Evolutionary conservation across 2,797 vertebrate genomes (phyloP).

Genomic region (Sebastes trivittatus): DNA sequence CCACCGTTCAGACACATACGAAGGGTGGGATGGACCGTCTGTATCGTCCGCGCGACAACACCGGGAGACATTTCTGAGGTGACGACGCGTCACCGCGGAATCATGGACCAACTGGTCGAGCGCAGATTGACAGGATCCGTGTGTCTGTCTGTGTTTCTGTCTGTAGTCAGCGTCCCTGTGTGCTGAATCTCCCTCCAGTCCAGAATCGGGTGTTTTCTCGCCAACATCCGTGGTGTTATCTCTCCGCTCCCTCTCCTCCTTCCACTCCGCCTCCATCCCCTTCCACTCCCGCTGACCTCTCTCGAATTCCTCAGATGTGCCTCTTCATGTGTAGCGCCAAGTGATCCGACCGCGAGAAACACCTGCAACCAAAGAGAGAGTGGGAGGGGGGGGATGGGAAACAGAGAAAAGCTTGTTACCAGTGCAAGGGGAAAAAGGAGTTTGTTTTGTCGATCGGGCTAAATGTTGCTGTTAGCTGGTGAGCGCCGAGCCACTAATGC

Average conservation of each 20-base stretch:
- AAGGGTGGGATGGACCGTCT: constrained; percentile 42
- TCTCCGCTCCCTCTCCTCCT: constrained; percentile 37
- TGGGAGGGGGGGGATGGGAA: neutral
- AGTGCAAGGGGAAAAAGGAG: constrained; percentile 37
- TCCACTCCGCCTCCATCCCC: constrained; percentile 44
- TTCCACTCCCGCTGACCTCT: constrained; percentile 53
- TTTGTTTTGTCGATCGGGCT: constrained; percentile 73
- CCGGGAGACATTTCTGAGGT: constrained; percentile 16
- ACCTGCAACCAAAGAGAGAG: constrained; percentile 84
- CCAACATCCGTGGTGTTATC: neutral
- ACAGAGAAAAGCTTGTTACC: constrained; percentile 63
- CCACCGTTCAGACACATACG: constrained; percentile 23
- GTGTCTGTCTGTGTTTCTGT: constrained; percentile 25
- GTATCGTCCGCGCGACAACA: constrained; percentile 17
- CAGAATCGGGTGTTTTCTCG: constrained; percentile 16
- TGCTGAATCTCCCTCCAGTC: neutral
- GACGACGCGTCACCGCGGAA: constrained; percentile 21
- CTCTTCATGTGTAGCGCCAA: constrained; percentile 99
- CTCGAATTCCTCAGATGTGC: constrained; percentile 87
- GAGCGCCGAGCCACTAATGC: constrained; percentile 71
- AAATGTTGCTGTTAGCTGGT: constrained; percentile 77
- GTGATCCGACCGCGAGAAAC: constrained; percentile 99
- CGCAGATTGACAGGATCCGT: constrained; percentile 32
- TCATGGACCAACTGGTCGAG: constrained; percentile 50
- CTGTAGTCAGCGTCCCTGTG: constrained; percentile 42